These are phyloP conservation scores for Corvus cornix DNA, from an alignment of 2,113 vertebrate genomes.

Conservation along the genomic window DNA sequence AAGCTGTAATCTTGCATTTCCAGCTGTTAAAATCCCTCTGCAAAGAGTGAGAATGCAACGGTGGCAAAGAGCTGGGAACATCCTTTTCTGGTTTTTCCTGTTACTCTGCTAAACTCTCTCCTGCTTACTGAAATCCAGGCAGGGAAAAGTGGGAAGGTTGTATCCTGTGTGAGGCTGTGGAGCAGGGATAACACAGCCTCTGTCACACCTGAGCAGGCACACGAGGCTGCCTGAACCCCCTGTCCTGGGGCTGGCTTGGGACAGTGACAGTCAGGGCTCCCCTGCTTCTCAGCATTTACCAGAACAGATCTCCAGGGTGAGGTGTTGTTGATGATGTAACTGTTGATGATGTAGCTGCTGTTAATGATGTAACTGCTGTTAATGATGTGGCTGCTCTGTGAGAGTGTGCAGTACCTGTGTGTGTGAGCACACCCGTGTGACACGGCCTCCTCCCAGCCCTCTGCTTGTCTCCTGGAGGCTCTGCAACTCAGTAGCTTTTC, in stretches of 20 bases:
- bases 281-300: neutral
- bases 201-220: fast-evolving
- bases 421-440: fast-evolving
- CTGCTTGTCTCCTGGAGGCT: neutral
- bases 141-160: neutral
- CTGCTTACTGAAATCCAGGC: neutral
- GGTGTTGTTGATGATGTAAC: neutral
- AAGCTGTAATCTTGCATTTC: neutral
- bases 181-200: neutral
- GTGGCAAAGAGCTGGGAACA: neutral
- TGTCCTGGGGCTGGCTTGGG: neutral
- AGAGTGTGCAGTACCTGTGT: neutral
- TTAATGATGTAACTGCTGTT: no score
- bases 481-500: neutral
- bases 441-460: neutral
- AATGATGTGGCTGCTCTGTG: neutral
- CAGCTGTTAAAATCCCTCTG: neutral
- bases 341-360: no score
- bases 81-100: neutral
- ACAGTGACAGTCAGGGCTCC: neutral
- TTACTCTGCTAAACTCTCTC: neutral
- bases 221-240: neutral
- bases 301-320: neutral
- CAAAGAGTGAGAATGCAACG: neutral
- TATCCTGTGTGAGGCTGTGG: neutral